Conservation (phyloP, 2,797 vertebrate genomes). For the Crax fasciolata region DNA sequence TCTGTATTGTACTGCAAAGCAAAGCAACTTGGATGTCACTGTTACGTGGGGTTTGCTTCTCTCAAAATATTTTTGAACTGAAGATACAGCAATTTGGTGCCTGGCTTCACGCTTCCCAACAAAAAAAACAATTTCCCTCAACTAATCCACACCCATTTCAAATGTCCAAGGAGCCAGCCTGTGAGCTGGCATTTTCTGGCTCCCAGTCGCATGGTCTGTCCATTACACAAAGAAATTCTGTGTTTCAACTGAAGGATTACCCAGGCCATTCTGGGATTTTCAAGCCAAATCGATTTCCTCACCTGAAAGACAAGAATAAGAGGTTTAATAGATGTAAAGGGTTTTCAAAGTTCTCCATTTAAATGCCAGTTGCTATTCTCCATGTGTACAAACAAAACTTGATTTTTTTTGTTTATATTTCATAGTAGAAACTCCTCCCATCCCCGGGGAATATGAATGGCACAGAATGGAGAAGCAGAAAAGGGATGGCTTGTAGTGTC, state of each 20-base stretch:
- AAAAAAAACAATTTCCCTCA: neutral
- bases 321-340: neutral
- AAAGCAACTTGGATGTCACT: neutral
- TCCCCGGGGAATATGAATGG: neutral
- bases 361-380: neutral
- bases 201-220: neutral
- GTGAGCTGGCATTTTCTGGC: neutral
- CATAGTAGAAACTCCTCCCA: constrained; percentile 42
- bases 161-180: neutral
- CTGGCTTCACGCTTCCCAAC: neutral
- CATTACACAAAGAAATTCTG: neutral
- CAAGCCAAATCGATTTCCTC: neutral
- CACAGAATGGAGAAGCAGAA: neutral
- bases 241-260: neutral
- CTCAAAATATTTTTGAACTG: neutral
- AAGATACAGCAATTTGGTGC: neutral
- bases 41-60: neutral
- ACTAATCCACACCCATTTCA: neutral
- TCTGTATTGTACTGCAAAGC: neutral
- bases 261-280: neutral
- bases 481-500: constrained; percentile 4
- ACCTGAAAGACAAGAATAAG: constrained; percentile 1
- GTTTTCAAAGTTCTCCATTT: neutral
- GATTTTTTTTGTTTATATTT: constrained; percentile 12
- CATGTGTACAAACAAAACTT: constrained; percentile 1